Percentiles rank a stretch among this genome's conserved stretches.
These are phyloP conservation scores for Ericerus pela DNA, from an alignment of 1,140 invertebrate genomes.

Conservation along the genomic window DNA sequence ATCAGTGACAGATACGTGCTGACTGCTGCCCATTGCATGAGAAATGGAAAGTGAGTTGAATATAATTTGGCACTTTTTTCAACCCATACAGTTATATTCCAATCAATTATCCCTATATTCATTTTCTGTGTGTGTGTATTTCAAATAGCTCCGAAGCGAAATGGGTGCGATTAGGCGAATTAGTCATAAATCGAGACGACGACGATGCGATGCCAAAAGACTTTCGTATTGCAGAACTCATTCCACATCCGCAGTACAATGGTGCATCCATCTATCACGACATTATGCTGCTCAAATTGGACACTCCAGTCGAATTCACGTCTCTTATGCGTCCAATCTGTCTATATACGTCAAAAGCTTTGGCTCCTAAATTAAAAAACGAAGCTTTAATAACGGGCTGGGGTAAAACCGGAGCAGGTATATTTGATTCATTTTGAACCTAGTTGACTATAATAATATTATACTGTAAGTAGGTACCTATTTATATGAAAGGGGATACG, in stretches of 20 bases:
- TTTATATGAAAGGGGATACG: too few relatives aligned
- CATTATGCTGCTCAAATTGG: conserved; percentile 41
- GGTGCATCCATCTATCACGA: conserved; percentile 38
- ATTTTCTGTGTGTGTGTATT: neutral
- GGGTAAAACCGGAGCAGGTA: too few relatives aligned
- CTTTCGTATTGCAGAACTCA: conserved; percentile 11
- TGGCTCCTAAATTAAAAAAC: conserved; percentile 18
- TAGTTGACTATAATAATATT: too few relatives aligned
- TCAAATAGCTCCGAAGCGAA: conserved; percentile 17
- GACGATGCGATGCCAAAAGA: conserved; percentile 23
- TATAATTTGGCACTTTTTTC: neutral
- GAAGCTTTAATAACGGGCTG: too few relatives aligned
- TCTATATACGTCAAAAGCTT: conserved; percentile 21
- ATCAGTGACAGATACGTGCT: conserved; percentile 52
- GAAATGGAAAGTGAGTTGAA: conserved; percentile 17
- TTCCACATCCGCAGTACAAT: conserved; percentile 34
- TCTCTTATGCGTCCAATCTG: conserved; percentile 33
- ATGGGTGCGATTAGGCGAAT: conserved; percentile 25
- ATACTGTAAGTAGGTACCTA: too few relatives aligned
- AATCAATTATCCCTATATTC: too few relatives aligned
- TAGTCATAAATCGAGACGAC: conserved; percentile 20
- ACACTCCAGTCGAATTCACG: conserved; percentile 25
- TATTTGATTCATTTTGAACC: too few relatives aligned
- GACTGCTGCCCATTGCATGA: conserved; percentile 54
- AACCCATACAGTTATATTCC: too few relatives aligned